Evolutionary conservation across 2,113 vertebrate genomes (phyloP).

Genomic region (Microtus ochrogaster): DNA sequence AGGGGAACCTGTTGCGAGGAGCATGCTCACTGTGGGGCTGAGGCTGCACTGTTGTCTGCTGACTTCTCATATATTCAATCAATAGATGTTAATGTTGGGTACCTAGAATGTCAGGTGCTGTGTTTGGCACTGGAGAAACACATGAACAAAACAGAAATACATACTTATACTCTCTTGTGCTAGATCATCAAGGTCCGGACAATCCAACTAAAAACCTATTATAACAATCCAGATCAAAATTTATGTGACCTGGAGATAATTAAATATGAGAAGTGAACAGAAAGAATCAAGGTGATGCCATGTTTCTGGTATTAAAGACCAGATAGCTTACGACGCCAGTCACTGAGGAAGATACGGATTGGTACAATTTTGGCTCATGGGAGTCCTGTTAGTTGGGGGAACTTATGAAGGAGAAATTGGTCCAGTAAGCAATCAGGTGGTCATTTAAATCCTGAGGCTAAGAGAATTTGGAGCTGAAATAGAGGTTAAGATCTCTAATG

Average conservation of each 20-base stretch:
- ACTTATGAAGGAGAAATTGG: conserved; percentile 9
- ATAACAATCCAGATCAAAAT: not conserved
- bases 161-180: not conserved
- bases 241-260: conserved; percentile 5
- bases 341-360: not conserved
- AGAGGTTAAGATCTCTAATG: conserved; percentile 20
- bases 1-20: no score
- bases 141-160: not conserved
- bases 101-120: not conserved
- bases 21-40: not conserved
- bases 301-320: conserved; percentile 58
- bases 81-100: not conserved
- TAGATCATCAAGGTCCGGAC: not conserved
- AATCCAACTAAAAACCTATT: conserved; percentile 5
- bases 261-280: conserved; percentile 22
- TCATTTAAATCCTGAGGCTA: conserved; percentile 10
- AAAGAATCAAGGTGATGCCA: conserved; percentile 33
- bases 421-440: not conserved
- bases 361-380: not conserved
- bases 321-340: conserved; percentile 24
- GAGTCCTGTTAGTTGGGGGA: not conserved
- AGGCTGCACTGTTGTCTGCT: not conserved
- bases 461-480: conserved; percentile 14
- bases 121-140: not conserved
- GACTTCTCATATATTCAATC: not conserved